Percentiles rank a stretch among this genome's conserved stretches.
phyloP scores from a whole-genome alignment of 2,888 invertebrate species.

The Thyatira batis region DNA sequence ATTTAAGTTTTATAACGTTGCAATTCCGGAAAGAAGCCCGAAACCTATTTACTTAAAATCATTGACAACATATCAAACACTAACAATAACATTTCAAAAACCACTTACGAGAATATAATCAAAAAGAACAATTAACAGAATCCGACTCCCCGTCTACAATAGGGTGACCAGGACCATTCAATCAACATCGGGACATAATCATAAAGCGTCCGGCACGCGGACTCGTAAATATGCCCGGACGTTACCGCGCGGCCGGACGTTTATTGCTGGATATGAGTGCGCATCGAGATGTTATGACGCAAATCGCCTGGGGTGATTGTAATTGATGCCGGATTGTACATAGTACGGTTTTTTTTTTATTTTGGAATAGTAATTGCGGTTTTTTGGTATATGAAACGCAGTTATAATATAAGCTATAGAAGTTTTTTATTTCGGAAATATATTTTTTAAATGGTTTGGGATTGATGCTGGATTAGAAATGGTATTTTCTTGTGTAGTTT shows the following conservation, averaged over 20 bases:
- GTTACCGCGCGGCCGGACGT: constrained; percentile 47
- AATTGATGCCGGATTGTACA: constrained; percentile 61
- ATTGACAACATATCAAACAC: no score
- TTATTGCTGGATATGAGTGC: constrained; percentile 54
- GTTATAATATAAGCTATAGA: not conserved
- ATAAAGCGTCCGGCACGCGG: constrained; percentile 69
- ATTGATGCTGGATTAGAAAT: no score
- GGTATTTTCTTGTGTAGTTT: no score
- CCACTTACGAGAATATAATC: constrained; percentile 4
- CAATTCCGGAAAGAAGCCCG: no score
- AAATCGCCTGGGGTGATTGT: constrained; percentile 63
- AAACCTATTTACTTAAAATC: no score
- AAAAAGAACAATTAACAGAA: constrained; percentile 22
- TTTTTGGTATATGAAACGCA: constrained; percentile 13
- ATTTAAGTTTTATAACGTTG: no score
- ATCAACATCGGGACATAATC: constrained; percentile 78
- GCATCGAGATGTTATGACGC: constrained; percentile 66
- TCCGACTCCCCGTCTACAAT: constrained; percentile 24
- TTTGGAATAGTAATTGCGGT: constrained; percentile 22
- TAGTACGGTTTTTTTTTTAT: constrained; percentile 35
- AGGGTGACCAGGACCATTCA: constrained; percentile 75
- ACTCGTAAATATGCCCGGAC: constrained; percentile 67
- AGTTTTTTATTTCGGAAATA: not conserved
- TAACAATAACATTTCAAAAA: not conserved
- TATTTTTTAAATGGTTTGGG: no score